Conservation (phyloP, 2,113 vertebrate genomes). For the Dipodomys merriami region DNA sequence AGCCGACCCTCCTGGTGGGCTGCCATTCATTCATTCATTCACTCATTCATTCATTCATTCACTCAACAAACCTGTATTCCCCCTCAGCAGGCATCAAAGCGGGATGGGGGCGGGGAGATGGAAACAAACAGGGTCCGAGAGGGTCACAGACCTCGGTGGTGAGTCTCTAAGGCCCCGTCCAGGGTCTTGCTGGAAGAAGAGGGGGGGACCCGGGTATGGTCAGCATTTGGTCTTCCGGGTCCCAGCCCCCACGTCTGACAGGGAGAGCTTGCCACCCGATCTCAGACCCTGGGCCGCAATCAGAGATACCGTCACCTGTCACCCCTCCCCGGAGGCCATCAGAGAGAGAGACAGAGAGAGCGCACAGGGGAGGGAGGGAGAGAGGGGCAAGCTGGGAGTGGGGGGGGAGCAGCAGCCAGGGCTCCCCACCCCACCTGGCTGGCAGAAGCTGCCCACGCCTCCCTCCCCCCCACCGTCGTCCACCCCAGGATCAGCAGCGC, state of each 20-base stretch:
- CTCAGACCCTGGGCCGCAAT: background rate
- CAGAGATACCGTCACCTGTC: background rate
- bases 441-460: constrained; percentile 33
- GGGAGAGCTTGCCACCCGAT: background rate
- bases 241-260: background rate
- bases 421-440: background rate
- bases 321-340: background rate
- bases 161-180: background rate
- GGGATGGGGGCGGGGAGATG: background rate
- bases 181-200: background rate
- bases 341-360: background rate
- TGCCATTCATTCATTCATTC: background rate
- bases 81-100: background rate
- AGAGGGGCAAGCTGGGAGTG: background rate
- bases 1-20: background rate
- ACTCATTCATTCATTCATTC: background rate
- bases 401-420: background rate
- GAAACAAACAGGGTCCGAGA: background rate
- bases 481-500: background rate
- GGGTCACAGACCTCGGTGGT: background rate
- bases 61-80: background rate
- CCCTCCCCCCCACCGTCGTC: background rate
- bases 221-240: background rate
- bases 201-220: background rate
- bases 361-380: background rate